phyloP scores from a whole-genome alignment of 2,888 invertebrate species.

The Hypomecis punctinalis region DNA sequence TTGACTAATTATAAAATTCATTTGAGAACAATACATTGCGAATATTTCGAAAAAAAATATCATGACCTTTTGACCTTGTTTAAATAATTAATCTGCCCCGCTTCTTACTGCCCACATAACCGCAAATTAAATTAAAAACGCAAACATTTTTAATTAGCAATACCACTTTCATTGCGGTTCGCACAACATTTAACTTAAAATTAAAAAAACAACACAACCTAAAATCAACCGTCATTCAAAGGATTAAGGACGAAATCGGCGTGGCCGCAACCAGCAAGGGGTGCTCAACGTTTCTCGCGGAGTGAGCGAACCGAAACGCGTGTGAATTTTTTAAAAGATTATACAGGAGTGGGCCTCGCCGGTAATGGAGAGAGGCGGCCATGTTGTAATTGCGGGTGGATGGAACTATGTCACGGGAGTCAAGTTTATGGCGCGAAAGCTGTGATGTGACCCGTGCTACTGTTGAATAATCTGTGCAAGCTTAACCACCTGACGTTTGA shows the following conservation, averaged over 20 bases:
- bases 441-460: slow-evolving; percentile 22
- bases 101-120: slow-evolving; percentile 30
- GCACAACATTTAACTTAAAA: slow-evolving; percentile 51
- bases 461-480: slow-evolving; percentile 2
- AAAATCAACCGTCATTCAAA: slow-evolving; percentile 43
- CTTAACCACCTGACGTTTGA: slow-evolving; percentile 25
- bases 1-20: not conserved
- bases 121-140: slow-evolving; percentile 46
- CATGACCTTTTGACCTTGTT: slow-evolving; percentile 23
- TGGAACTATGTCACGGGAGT: slow-evolving; percentile 60
- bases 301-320: slow-evolving; percentile 57
- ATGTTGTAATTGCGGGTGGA: slow-evolving; percentile 63
- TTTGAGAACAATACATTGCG: not conserved
- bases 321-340: slow-evolving; percentile 80
- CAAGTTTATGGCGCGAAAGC: slow-evolving; percentile 45
- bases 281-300: slow-evolving; percentile 53
- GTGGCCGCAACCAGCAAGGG: slow-evolving; percentile 44
- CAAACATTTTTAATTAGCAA: slow-evolving; percentile 65
- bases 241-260: slow-evolving; percentile 44
- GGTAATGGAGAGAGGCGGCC: slow-evolving; percentile 65
- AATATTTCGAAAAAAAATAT: slow-evolving; percentile 5
- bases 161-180: slow-evolving; percentile 61
- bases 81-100: slow-evolving; percentile 25
- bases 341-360: slow-evolving; percentile 65
- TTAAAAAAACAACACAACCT: slow-evolving; percentile 41